These are phyloP conservation scores for Ophioninae sp. DNA, from an alignment of 2,888 invertebrate genomes.

Conservation along the genomic window DNA sequence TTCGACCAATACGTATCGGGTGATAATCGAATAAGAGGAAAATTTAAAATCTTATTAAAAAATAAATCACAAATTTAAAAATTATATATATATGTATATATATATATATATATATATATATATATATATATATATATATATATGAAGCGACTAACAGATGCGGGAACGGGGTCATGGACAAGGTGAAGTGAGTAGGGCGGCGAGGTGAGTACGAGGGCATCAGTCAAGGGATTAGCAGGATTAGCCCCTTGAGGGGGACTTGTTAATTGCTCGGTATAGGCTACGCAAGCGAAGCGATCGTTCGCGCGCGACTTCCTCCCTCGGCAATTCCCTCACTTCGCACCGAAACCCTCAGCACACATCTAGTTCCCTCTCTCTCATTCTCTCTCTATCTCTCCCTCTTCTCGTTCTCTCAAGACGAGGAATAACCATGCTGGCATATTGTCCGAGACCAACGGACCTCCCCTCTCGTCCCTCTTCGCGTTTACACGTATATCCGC, in stretches of 20 bases:
- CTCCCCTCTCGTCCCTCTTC: background rate
- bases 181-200: slow-evolving; percentile 60
- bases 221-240: slow-evolving; percentile 81
- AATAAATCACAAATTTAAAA: background rate
- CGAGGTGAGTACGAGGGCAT: slow-evolving; percentile 72
- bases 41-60: background rate
- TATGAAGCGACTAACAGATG: slow-evolving; percentile 33
- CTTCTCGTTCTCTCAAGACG: slow-evolving; percentile 40
- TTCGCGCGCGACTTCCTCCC: slow-evolving; percentile 61
- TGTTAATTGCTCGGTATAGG: slow-evolving; percentile 80
- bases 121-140: background rate
- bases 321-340: background rate
- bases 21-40: slow-evolving; percentile 11
- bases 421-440: slow-evolving; percentile 51
- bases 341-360: background rate
- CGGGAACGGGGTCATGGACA: slow-evolving; percentile 63
- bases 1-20: too few relatives aligned
- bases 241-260: slow-evolving; percentile 80
- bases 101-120: background rate
- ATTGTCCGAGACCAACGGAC: slow-evolving; percentile 34
- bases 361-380: background rate
- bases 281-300: slow-evolving; percentile 66
- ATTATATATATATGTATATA: background rate
- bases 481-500: background rate
- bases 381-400: background rate